phyloP scores from a whole-genome alignment of 2,113 vertebrate genomes.

The Phyllostomus hastatus region DNA sequence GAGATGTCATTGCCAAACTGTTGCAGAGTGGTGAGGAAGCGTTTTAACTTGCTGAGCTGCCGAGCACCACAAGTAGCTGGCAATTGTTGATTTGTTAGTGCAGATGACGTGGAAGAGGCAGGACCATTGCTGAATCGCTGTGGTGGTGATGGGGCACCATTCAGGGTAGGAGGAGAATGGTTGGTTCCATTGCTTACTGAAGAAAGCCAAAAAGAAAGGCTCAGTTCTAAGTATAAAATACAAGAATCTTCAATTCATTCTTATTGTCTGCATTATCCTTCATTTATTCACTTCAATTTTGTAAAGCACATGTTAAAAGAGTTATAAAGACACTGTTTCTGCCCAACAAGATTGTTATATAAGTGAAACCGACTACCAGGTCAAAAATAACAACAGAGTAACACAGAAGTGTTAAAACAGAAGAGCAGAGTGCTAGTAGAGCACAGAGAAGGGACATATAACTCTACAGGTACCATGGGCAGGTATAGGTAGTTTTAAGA shows the following conservation, averaged over 20 bases:
- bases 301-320: background rate
- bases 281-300: background rate
- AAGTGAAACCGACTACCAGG: background rate
- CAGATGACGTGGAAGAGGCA: conserved; percentile 96
- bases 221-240: background rate
- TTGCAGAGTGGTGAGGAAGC: conserved; percentile 97
- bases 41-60: conserved; percentile 98
- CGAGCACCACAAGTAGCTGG: conserved; percentile 97
- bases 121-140: conserved; percentile 97
- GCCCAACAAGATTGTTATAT: background rate
- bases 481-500: background rate
- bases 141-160: conserved; percentile 95
- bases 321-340: background rate
- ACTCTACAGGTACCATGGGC: background rate
- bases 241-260: background rate
- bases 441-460: background rate
- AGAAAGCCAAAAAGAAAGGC: conserved; percentile 39
- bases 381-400: background rate
- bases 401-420: background rate
- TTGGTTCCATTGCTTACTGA: conserved; percentile 96
- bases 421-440: background rate
- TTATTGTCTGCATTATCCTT: background rate
- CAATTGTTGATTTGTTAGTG: conserved; percentile 96
- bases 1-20: conserved; percentile 99
- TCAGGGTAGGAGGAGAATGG: conserved; percentile 95